Evolutionary conservation across 1,140 invertebrate genomes (phyloP), one percentile per base, ranked within the genome.

Genomic region (Trichonephila clavipes): DNA sequence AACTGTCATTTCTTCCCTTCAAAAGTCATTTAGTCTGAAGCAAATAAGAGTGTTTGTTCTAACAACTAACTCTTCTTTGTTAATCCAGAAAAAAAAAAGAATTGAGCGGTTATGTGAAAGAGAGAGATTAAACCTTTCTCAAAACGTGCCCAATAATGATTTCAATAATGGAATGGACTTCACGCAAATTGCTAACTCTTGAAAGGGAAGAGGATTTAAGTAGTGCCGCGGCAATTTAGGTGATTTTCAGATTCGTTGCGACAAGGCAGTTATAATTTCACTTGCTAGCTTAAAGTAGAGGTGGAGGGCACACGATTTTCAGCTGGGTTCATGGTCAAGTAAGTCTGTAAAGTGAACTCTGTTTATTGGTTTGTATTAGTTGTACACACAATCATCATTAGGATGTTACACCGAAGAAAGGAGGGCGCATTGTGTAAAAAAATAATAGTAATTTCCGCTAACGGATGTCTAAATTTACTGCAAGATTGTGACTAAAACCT

Each of bases 81-180:
- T 77, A 12, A 40, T 34, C 62, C 28, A 77, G 16, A 40, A 6
- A 77, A 40, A 77, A 72, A 77, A 77, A 77, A 72, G 28, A 77
- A 77, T 77, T 7, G 44, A 44, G 82, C 40, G 82, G 82, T 59
- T 21, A 83, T 24, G 51, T 16, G n/a, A 51, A 83, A 44, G 82
- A 83, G n/a, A 51, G 59, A 44, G 82, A 83, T 83, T 83, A 83
- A 83, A n/a, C 40, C 62, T 28, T 61, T 62, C 28, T 21, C 24
- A 5, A 61, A 64, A 87, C 85, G 61, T 62, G 85, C 61, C 85
- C 58, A n/a, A n/a, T 87, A 87, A 87, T 87, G 61, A 87, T 64
- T 87, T 87, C 59, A 87, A 64, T 62, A 64, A 87, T 87, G 85
- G 61, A 87, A 61, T 87, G 59, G 16, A 34, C 85, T 59, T 16